Evolutionary conservation across 2,888 invertebrate genomes (phyloP), one percentile per base, ranked within the genome.

Genomic region (Ellobium chinense): DNA sequence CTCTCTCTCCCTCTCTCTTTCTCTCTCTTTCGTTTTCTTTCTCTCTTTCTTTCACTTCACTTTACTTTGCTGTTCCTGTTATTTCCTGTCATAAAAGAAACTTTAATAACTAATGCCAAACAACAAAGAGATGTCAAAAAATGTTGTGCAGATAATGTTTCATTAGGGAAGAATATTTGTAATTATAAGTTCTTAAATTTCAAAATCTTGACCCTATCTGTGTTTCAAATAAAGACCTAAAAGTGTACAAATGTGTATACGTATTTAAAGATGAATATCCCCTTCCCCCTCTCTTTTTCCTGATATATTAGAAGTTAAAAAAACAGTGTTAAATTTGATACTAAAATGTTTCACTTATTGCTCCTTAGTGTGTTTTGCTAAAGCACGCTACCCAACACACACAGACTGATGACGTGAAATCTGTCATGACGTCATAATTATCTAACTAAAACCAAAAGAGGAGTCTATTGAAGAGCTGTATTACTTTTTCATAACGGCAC

Each of bases 401-500:
- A 46, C 46, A 46, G 18, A 46, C 7, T 46, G 46, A 46, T 12
- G 46, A 46, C 7, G 46, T 12, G 18, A 46, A 7, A 46, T 12
- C 7, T 46, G 46, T 46, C 46, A 46, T 18, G 18, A 7, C 18
- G 46, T 7, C 46, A 46, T 7, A 46, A 46, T 12, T 18, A 60
- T 60, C 24, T 60, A 7, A 60, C 7, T n/a, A 14, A 60, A 7
- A n/a, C 5, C 60, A 60, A n/a, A 60, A 60, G n/a, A n/a, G n/a
- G n/a, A n/a, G n/a, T n/a, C n/a, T n/a, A n/a, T n/a, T n/a, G 65
- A 65, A 24, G 12, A 60, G 5, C 46, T 46, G 9, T 12, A 14
- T 37, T 60, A 74, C 46, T 80, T 79, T 46, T 56, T 82, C 29
- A 75, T 58, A n/a, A 82, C 24, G 18, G 46, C n/a, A 73, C 83